Conservation (phyloP, 2,113 vertebrate species). For the Merops nubicus region DNA sequence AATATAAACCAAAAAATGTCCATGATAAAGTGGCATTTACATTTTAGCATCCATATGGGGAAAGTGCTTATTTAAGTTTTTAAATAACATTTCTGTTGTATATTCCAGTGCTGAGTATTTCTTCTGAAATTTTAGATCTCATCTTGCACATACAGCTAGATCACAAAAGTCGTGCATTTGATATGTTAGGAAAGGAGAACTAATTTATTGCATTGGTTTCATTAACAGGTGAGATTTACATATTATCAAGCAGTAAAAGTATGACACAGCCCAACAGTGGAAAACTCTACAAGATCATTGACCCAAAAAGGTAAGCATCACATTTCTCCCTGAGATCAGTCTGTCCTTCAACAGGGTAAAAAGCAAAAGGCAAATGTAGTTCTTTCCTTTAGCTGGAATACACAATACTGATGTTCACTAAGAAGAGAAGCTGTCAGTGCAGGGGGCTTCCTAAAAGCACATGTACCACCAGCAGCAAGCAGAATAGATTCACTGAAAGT, state of each 20-base stretch:
- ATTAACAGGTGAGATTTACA: slow-evolving; percentile 92
- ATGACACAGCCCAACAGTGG: slow-evolving; percentile 92
- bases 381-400: not conserved
- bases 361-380: not conserved
- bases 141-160: not conserved
- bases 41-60: not conserved
- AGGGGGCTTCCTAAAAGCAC: not conserved
- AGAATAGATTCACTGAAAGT: not conserved
- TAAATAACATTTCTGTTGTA: not conserved
- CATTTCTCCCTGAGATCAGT: not conserved
- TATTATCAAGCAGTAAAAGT: slow-evolving; percentile 95
- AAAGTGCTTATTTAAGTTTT: not conserved
- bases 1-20: not conserved
- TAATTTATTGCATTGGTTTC: not conserved
- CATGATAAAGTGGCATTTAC: not conserved
- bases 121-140: not conserved
- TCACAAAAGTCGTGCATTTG: not conserved
- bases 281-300: slow-evolving; percentile 95
- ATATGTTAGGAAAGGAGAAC: not conserved
- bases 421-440: not conserved
- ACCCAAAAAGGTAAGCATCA: slow-evolving; percentile 91
- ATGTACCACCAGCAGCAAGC: not conserved
- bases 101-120: not conserved
- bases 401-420: not conserved
- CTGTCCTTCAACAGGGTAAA: not conserved